Evolutionary conservation across 1,140 invertebrate species (phyloP).

Genomic region (Bombus superbus): DNA sequence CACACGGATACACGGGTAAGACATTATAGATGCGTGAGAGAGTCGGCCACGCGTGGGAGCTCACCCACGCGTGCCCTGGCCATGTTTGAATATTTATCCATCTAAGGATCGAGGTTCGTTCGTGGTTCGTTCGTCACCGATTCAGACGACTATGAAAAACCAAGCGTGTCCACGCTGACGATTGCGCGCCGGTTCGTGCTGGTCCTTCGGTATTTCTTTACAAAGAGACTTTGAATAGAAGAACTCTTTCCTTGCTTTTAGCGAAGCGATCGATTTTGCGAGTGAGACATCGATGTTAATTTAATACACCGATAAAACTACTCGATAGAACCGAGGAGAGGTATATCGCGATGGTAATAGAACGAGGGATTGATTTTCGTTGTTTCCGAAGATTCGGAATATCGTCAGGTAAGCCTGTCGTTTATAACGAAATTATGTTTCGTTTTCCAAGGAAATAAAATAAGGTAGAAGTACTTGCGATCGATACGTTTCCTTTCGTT

Average conservation of each 20-base stretch:
- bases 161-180: background rate
- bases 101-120: background rate
- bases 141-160: slow-evolving; percentile 18
- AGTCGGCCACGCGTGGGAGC: slow-evolving; percentile 51
- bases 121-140: background rate
- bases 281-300: background rate
- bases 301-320: no score
- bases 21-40: slow-evolving; percentile 63
- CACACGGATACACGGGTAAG: slow-evolving; percentile 11
- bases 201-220: background rate
- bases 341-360: no score
- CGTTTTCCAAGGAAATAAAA: no score
- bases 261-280: background rate
- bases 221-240: background rate
- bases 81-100: slow-evolving; percentile 66
- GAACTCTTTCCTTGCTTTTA: background rate
- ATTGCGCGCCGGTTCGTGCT: background rate
- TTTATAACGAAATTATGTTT: no score
- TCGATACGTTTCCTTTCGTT: no score
- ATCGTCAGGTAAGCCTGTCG: no score
- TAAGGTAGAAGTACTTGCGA: no score
- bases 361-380: no score
- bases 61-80: slow-evolving; percentile 60
- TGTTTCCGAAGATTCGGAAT: no score
- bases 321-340: no score